Conservation (phyloP, 2,888 invertebrate genomes). For the Mimumesa dahlbomi region DNA sequence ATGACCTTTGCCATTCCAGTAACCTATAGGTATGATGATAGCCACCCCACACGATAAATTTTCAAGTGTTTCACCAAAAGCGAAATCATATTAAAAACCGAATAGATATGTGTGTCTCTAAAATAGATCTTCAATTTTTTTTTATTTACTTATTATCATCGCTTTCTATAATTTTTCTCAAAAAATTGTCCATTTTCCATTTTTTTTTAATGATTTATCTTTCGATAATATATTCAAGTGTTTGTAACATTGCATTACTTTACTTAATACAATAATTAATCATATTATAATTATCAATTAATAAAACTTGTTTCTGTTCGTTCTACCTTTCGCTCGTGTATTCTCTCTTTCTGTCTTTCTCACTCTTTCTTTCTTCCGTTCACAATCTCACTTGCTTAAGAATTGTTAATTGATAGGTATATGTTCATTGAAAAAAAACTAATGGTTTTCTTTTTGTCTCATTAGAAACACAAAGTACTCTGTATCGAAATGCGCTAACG, state of each 20-base stretch:
- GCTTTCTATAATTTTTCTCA: constrained; percentile 61
- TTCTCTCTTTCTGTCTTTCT: constrained; percentile 42
- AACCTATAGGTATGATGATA: constrained; percentile 25
- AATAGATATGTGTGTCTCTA: constrained; percentile 71
- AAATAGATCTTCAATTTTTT: constrained; percentile 65
- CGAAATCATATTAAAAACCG: constrained; percentile 54
- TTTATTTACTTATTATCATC: constrained; percentile 58
- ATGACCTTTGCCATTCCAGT: constrained; percentile 19
- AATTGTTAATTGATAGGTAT: constrained; percentile 51
- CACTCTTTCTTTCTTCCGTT: constrained; percentile 31
- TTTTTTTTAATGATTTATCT: constrained; percentile 54
- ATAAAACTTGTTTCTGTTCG: constrained; percentile 74
- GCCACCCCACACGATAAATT: constrained; percentile 36
- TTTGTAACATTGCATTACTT: constrained; percentile 73
- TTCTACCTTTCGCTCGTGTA: constrained; percentile 58
- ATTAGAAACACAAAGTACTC: constrained; percentile 56
- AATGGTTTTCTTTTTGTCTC: constrained; percentile 39
- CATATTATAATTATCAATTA: constrained; percentile 76
- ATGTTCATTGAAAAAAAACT: constrained; percentile 55
- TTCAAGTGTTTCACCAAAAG: constrained; percentile 17
- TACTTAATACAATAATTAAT: constrained; percentile 77
- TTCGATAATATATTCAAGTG: constrained; percentile 69
- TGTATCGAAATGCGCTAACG: constrained; percentile 44
- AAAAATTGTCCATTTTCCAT: constrained; percentile 60
- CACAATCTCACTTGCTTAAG: constrained; percentile 55